These are phyloP conservation scores for Geococcyx californianus DNA, from an alignment of 2,113 vertebrate genomes.

Conservation along the genomic window DNA sequence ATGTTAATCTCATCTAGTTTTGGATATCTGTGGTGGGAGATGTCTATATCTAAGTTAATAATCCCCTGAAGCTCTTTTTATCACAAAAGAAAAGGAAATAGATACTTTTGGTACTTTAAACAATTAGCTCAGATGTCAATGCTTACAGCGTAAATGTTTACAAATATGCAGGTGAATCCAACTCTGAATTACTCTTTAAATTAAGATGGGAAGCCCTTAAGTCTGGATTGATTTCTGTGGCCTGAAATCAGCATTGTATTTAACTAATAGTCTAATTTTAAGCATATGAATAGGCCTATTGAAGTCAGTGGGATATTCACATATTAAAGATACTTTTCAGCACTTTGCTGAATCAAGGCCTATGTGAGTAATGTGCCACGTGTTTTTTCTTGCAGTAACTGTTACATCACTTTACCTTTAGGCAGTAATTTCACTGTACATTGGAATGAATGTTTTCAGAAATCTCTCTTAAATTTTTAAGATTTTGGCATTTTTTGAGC, in stretches of 20 bases:
- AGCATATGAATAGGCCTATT: background rate
- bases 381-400: conserved; percentile 33
- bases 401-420: conserved; percentile 31
- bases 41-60: background rate
- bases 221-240: background rate
- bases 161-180: background rate
- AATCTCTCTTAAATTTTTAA: conserved; percentile 35
- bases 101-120: background rate
- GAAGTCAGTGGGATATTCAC: background rate
- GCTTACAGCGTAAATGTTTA: background rate
- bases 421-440: conserved; percentile 16
- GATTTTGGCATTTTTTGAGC: conserved; percentile 29
- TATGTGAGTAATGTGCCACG: background rate
- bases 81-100: background rate
- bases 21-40: background rate
- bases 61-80: background rate
- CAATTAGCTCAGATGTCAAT: background rate
- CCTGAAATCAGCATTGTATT: background rate
- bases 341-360: background rate
- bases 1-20: background rate
- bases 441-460: conserved; percentile 8
- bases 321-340: background rate
- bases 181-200: background rate
- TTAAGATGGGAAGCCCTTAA: background rate
- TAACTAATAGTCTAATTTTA: background rate